Evolutionary conservation across 92 coral and sea anemone genomes (phyloP), one percentile per base, ranked within the genome.

Genomic region (Zoanthus sansibaricus): DNA sequence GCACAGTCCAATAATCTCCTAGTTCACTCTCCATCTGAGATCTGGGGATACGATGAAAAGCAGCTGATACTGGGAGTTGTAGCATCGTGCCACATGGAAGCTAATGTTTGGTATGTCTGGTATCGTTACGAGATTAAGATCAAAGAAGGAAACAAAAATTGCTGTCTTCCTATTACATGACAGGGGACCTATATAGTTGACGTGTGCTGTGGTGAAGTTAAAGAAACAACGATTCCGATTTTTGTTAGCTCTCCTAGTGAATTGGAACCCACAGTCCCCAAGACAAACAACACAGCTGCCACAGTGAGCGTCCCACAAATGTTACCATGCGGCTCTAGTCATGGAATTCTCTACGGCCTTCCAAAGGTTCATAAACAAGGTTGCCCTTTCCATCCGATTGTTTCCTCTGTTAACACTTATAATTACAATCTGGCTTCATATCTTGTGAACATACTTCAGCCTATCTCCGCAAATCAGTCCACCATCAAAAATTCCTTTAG

Each of bases 1-100:
- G 55, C 47, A 18, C 86, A 51, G 68, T 9, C 72, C 75, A 71
- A 77, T 6, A 45, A 49, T 80, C 74, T 82, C 62, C 89, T 91
- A 71, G 30, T 91, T 5, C 94, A 91, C 58, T 87, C 80, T 21
- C 93, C 93, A 2, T 91, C 92, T 1, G 93, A 94, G 79, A 71
- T 94, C 6, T 94, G 93, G 94, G 94, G 92, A 12, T 94, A 91
- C 74, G 96, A 91, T 59, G 79, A 55, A 1, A 76, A 86, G 17
- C 52, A 66, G 69, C 87, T 92, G 5, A 76, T 90, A 12, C 61
- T 92, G 52, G 94, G 88, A 20, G 92, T 94, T 16, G 93, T 94
- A 3, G 83, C 94, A 30, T 89, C 91, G 3, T 91, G 87, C 73
- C 88, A 88, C 79, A 62, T 56, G 61, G 59, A 61, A 31, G 1